These are phyloP conservation scores for Panonychus citri DNA, from an alignment of 1,140 invertebrate genomes.

Conservation along the genomic window DNA sequence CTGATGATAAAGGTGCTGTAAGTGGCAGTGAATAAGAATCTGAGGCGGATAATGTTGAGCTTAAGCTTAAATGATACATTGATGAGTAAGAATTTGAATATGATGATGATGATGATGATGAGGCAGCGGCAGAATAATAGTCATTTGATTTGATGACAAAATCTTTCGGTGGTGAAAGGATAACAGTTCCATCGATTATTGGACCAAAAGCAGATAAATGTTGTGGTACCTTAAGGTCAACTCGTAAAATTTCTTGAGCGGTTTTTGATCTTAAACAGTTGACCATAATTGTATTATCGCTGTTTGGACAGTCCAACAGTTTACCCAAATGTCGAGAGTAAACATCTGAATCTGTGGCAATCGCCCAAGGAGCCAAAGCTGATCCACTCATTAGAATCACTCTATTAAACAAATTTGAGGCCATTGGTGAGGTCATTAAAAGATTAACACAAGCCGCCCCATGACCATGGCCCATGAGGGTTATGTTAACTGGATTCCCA, in stretches of 20 bases:
- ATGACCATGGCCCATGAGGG: conserved; percentile 76
- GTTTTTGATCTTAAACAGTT: conserved; percentile 58
- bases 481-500: conserved; percentile 76
- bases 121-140: not conserved
- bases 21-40: not conserved
- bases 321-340: conserved; percentile 63
- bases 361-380: conserved; percentile 71
- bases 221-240: conserved; percentile 51
- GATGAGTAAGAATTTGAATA: conserved; percentile 12
- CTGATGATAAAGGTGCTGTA: conserved; percentile 17
- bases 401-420: conserved; percentile 71
- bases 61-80: not conserved
- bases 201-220: conserved; percentile 68
- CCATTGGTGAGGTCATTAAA: conserved; percentile 67
- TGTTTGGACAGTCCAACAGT: conserved; percentile 48
- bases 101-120: conserved; percentile 1
- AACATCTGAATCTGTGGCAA: conserved; percentile 59
- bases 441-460: conserved; percentile 86
- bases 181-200: conserved; percentile 71
- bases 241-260: conserved; percentile 45
- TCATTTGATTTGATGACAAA: conserved; percentile 4
- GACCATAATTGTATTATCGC: conserved; percentile 34
- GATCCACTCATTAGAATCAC: conserved; percentile 85
- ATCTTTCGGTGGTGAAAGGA: conserved; percentile 42
- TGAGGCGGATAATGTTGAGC: not conserved